Evolutionary conservation across 2,797 vertebrate genomes (phyloP).

Genomic region (Syndactyla subalaris): DNA sequence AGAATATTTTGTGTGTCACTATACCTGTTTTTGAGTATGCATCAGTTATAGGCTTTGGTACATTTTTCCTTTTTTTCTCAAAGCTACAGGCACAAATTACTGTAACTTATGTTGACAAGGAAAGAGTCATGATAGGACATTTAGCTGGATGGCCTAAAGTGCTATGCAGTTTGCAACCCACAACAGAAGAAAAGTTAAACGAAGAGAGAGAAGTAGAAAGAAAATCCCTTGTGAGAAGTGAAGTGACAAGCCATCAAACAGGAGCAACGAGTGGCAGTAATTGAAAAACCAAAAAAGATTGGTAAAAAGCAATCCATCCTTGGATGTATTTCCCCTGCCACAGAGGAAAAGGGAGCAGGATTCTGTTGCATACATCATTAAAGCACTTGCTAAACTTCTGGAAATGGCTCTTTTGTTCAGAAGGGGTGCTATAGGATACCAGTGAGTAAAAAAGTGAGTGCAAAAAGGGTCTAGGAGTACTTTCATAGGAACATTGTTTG

Average conservation of each 20-base stretch:
- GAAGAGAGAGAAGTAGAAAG: not conserved
- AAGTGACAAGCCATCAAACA: constrained; percentile 33
- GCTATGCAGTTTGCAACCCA: not conserved
- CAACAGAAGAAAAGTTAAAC: not conserved
- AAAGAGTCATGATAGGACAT: not conserved
- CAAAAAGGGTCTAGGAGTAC: constrained; percentile 37
- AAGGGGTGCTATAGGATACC: constrained; percentile 54
- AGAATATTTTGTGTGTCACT: not conserved
- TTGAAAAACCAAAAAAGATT: constrained; percentile 9
- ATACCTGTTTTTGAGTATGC: not conserved
- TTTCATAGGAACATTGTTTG: constrained; percentile 58
- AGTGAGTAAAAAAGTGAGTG: constrained; percentile 20
- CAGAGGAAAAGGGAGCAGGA: constrained; percentile 26
- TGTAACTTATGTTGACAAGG: not conserved
- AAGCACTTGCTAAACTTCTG: constrained; percentile 52
- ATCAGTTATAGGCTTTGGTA: not conserved
- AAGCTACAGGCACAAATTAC: not conserved
- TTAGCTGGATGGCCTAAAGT: not conserved
- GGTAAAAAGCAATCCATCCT: constrained; percentile 26
- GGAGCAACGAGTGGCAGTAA: not conserved
- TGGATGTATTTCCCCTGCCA: constrained; percentile 29
- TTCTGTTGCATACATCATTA: constrained; percentile 64
- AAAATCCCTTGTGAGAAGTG: constrained; percentile 24
- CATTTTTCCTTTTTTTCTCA: not conserved
- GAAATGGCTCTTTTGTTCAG: constrained; percentile 64